phyloP scores from a whole-genome alignment of 2,113 vertebrate genomes.

The Eudorcas thomsonii region DNA sequence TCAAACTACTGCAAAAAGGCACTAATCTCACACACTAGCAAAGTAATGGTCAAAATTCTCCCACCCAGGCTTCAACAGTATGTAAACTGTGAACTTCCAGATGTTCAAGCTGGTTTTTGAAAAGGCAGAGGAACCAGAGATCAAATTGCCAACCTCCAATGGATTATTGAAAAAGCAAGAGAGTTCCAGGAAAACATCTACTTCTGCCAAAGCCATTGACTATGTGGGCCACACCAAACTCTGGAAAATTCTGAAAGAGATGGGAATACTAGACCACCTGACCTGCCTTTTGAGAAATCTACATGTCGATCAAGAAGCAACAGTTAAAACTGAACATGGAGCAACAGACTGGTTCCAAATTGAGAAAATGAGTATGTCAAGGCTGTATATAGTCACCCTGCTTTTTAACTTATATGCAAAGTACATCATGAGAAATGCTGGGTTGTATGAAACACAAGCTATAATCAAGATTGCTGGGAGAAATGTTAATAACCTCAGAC shows the following conservation, averaged over 20 bases:
- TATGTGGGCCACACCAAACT: not conserved
- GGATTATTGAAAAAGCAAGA: not conserved
- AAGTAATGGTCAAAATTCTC: not conserved
- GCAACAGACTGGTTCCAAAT: not conserved
- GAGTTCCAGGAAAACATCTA: not conserved
- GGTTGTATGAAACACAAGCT: not conserved
- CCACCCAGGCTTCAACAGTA: not conserved
- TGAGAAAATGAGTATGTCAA: rapidly evolving
- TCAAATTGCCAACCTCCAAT: not conserved
- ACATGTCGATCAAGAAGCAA: not conserved
- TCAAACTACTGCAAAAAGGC: not conserved
- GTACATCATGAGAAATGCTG: not conserved
- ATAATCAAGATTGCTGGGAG: not conserved
- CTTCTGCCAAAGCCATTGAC: not conserved
- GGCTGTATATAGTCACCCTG: not conserved
- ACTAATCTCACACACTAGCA: not conserved
- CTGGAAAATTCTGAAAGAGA: not conserved
- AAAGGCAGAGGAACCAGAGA: not conserved
- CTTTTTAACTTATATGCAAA: not conserved
- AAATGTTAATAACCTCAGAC: not conserved
- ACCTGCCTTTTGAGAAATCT: not conserved
- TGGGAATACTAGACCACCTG: not conserved
- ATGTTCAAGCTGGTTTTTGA: not conserved
- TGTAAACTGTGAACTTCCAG: rapidly evolving
- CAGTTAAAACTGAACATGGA: not conserved